Base-by-base conservation (phyloP, 1,140 invertebrate genomes). In the Drosophila nikananu region DNA sequence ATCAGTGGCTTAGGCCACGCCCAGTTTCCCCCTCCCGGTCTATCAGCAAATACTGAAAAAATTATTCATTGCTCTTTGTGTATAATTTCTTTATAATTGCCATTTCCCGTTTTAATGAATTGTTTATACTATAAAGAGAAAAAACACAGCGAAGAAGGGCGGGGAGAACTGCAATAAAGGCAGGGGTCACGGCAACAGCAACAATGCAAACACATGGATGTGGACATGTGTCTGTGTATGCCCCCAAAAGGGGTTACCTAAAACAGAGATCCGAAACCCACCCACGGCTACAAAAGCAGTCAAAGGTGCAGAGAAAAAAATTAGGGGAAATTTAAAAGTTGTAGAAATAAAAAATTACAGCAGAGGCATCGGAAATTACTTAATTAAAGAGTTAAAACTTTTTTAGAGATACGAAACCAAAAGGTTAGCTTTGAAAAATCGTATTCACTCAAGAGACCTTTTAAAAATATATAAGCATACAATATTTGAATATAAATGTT, bases 71-170 rank as follows among this genome's bases (percentile, higher is more conserved):
- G 55, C 67, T 44, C 44, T 61, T 73, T 73, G 70, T 73, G 70
- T 74, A 61, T 74, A 74, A 74, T 74, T 74, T 73, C 71, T 73
- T 74, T 74, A 74, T 83, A 83, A 83, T 84, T 84, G 81, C 81
- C 81, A 78, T 84, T 84, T 84, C 81, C 81, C 81, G 81, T 84
- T 84, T 84, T 84, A 86, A 84, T 84, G 81, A 84, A 84, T 84
- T 84, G 81, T 84, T 84, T 84, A 84, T 81, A 71, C 75, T 54
- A 74, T 62, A 77, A 70, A 68, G 64, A 51, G 23, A 60, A 54
- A 55, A 54, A 46, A 65, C 32, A 79, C 37, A 58, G 39, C 39
- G 27, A n/a, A 41, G 15, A 23, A 23, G 37, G 54, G 54, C n/a
- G 19, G 35, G 23, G 64, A 44, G 59, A 64, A 67, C 64, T 71